Percentiles rank a stretch among this genome's conserved stretches.
Evolutionary conservation across 1,140 invertebrate species (phyloP).

Genomic region (Leptopilina boulardi): DNA sequence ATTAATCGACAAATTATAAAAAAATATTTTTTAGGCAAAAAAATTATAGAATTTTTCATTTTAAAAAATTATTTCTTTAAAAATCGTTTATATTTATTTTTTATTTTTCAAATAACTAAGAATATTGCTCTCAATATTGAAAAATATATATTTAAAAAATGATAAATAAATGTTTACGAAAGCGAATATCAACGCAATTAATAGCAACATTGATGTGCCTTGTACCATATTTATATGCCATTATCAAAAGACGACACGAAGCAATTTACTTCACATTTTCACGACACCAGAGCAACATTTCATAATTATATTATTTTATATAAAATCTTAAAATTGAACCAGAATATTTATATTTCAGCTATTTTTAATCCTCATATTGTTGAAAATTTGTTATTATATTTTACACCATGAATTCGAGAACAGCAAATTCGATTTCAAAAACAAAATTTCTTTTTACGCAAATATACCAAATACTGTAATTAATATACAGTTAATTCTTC

Average conservation of each 20-base stretch:
- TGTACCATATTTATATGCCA: conserved; percentile 41
- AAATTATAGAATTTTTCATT: too few species aligned
- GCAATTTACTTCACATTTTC: conserved; percentile 43
- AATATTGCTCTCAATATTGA: background rate
- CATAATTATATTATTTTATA: conserved; percentile 21
- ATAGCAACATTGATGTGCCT: conserved; percentile 48
- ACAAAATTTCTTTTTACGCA: background rate
- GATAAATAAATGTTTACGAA: background rate
- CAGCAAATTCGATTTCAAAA: too few species aligned
- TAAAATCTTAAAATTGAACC: background rate
- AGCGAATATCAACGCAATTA: conserved; percentile 37
- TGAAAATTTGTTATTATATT: background rate
- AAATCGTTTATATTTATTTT: too few species aligned
- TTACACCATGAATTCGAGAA: conserved; percentile 13
- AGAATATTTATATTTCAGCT: background rate
- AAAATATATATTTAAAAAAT: background rate
- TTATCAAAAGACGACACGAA: conserved; percentile 59
- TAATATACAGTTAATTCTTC: too few species aligned
- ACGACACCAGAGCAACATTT: conserved; percentile 54
- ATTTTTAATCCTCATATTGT: background rate
- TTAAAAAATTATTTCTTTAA: too few species aligned
- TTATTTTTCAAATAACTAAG: too few species aligned
- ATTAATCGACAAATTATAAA: too few species aligned
- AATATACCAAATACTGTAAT: too few species aligned
- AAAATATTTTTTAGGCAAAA: too few species aligned